Base-by-base conservation (phyloP, 2,888 invertebrate genomes). In the Polymixis lichenea region DNA sequence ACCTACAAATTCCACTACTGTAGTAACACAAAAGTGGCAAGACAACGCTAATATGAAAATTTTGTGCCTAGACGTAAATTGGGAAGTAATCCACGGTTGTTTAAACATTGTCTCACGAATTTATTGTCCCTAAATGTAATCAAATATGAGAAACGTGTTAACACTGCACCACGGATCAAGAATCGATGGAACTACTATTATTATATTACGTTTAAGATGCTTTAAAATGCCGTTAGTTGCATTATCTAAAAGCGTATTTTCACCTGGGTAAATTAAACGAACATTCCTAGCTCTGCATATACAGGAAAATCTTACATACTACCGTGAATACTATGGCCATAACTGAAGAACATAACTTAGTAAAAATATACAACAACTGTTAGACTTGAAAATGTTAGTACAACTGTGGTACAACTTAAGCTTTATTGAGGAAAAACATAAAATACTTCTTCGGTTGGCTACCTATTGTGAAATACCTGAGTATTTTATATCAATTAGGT, bases 11-110 rank as follows among this genome's bases (percentile, higher is more conserved):
- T 25, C 66, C 53, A 76, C 68, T 75, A 78, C 62, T 58, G 61
- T 80, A 72, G 78, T 85, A 86, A 86, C 83, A 88, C 84, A 88
- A 87, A 92, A 89, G 79, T 93, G 84, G 78, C 93, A 88, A 82
- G 60, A 51, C 75, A 75, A 72, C 87, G 93, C 87, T 94, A 94
- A 94, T 89, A 83, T 83, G 89, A 80, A 86, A 90, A 87, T 89
- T 90, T 90, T 81, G 86, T 89, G 85, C 81, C 82, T 82, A 84
- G 81, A 80, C 87, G 90, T 86, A 86, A 90, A 90, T 91, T 91
- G 86, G 87, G 82, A 90, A 89, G 80, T 78, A 83, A 81, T 85
- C 82, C 85, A 83, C 80, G 75, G 74, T 75, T 88, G 81, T 85
- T 78, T 88, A 87, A 84, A 88, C 90, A 89, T 80, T 83, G 83